Evolutionary conservation across 30 jellyfish, hydroid and myxozoan genomes (phyloP), one percentile per base, ranked within the genome.

Genomic region (Hydractinia echinata): DNA sequence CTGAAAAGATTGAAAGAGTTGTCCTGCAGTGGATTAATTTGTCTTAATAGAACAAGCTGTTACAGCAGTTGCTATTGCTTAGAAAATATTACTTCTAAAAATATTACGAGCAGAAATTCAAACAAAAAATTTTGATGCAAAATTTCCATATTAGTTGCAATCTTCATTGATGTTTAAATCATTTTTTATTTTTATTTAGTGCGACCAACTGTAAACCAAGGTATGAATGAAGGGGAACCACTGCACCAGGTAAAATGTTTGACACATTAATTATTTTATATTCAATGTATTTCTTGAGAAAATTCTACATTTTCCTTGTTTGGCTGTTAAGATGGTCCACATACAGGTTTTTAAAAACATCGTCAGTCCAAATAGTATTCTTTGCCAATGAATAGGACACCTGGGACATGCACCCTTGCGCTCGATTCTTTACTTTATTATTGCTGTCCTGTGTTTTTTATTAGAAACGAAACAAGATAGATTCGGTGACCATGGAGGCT

Each of bases 401-500:
- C 44, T 30, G 44, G 44, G 44, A 30, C 44, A 30, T 30, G 44
- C 44, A 30, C 44, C 44, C 44, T 30, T 30, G 44, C 44, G 44
- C 44, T 30, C 44, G 44, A 30, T 30, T 30, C 44, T 30, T 1
- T 30, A 30, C 11, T 19, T 19, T 21, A 8, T 72, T 19, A 19
- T 14, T 19, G 50, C 10, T 19, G 1, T 77, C 4, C n/a, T 60
- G 53, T 21, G 67, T 49, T 53, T 53, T 55, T 44, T 76, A 3
- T 9, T 53, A 93, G 99, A 93, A 84, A 89, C 96, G 85, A 52
- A 77, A 94, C 13, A 87, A 86, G 66, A 87, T 93, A 92, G 99
- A 93, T 81, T 88, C 96, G 5, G 96, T 93, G 2, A 93, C 99
- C 4, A 77, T 93, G 90, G 99, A 93, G 66, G 99, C 99, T 52